Percentiles rank a stretch among this genome's conserved stretches.
Evolutionary conservation across 2,888 invertebrate genomes (phyloP).

Genomic region (Hedychridium roseum): DNA sequence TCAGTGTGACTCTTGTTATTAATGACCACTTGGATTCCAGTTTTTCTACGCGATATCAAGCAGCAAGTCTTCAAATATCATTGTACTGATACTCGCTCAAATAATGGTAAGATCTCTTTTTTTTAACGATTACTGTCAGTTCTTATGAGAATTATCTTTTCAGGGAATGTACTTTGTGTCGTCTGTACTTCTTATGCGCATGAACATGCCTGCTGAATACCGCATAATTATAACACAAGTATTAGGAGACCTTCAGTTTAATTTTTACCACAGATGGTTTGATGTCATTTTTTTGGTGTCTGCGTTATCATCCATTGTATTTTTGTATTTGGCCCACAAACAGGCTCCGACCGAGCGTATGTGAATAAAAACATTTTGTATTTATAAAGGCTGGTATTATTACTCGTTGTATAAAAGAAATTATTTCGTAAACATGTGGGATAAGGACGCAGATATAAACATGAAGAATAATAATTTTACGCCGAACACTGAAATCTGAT

Average conservation of each 20-base stretch:
- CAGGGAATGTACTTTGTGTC: slow-evolving; percentile 99
- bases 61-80: slow-evolving; percentile 97
- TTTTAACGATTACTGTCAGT: no score
- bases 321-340: slow-evolving; percentile 95
- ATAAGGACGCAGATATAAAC: background rate
- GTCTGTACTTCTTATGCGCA: slow-evolving; percentile 94
- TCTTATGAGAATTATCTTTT: slow-evolving; percentile 31
- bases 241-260: slow-evolving; percentile 95
- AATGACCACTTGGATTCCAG: slow-evolving; percentile 68
- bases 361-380: slow-evolving; percentile 44
- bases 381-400: no score
- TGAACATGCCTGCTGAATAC: slow-evolving; percentile 99
- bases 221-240: slow-evolving; percentile 92
- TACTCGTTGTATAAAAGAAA: no score
- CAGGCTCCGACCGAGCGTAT: slow-evolving; percentile 69
- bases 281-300: slow-evolving; percentile 98
- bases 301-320: slow-evolving; percentile 93
- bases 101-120: slow-evolving; percentile 79
- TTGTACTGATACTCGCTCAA: slow-evolving; percentile 95
- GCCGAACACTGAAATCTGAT: background rate
- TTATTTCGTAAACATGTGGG: no score
- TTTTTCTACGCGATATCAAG: slow-evolving; percentile 99
- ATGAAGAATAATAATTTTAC: background rate
- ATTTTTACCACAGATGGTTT: slow-evolving; percentile 99
- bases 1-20: slow-evolving; percentile 1